Conservation (phyloP, 2,797 vertebrate genomes). For the Protonibea diacanthus region DNA sequence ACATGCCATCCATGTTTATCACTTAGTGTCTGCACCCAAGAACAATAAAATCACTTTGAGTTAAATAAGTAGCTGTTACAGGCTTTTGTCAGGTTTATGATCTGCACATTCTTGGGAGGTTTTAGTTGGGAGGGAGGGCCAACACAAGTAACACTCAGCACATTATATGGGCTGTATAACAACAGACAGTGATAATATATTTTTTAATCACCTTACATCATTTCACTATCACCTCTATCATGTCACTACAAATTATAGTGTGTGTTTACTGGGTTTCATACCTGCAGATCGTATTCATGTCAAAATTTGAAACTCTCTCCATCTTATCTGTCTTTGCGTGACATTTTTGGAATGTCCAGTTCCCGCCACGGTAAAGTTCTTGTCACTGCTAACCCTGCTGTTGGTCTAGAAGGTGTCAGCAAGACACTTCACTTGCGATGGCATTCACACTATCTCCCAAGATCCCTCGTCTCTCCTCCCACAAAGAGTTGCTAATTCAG, state of each 20-base stretch:
- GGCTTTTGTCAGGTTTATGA: constrained; percentile 63
- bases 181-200: not conserved
- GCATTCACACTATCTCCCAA: not conserved
- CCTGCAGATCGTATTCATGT: not conserved
- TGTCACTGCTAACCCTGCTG: not conserved
- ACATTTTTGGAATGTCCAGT: no score
- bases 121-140: not conserved
- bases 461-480: not conserved
- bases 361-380: not conserved
- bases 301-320: not conserved
- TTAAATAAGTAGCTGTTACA: constrained; percentile 58
- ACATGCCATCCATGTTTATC: constrained; percentile 54
- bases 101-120: constrained; percentile 56
- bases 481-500: not conserved
- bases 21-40: constrained; percentile 46
- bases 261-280: not conserved
- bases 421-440: no score
- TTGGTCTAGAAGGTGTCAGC: not conserved
- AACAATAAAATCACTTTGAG: constrained; percentile 69
- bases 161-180: not conserved
- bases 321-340: not conserved
- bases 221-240: not conserved
- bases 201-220: not conserved
- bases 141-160: not conserved
- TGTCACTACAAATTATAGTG: not conserved